A percentile compares a stretch with the other conserved stretches of the same genome.
Evolutionary conservation across 1,140 invertebrate genomes (phyloP).

Genomic region (Diorhabda carinulata): DNA sequence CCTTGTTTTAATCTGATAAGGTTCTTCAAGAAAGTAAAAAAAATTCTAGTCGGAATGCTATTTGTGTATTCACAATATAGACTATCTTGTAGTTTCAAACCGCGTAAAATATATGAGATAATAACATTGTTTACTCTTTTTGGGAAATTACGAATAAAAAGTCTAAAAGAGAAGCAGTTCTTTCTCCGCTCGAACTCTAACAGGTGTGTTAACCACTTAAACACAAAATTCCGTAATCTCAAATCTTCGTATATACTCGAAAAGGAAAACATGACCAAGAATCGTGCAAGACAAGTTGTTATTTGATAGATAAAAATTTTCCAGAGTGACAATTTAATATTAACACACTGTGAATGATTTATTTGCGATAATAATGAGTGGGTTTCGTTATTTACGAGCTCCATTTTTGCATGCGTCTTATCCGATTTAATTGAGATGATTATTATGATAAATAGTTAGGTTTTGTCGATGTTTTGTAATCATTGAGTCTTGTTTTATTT

Average conservation of each 20-base stretch:
- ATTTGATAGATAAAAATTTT: constrained; percentile 18
- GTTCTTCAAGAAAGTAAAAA: too few relatives aligned
- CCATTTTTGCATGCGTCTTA: constrained; percentile 31
- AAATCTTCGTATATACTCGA: neutral
- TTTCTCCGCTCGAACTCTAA: neutral
- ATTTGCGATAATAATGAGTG: constrained; percentile 29
- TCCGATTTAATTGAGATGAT: constrained; percentile 36
- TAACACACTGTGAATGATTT: constrained; percentile 33
- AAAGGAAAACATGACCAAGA: constrained; percentile 5
- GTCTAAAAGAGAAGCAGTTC: neutral
- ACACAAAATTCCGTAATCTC: constrained; percentile 8
- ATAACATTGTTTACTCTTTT: too few relatives aligned
- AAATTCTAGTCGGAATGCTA: too few relatives aligned
- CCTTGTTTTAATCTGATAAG: too few relatives aligned
- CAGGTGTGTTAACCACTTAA: constrained; percentile 9
- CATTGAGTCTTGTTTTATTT: too few relatives aligned
- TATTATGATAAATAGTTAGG: constrained; percentile 21
- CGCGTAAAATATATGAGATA: too few relatives aligned
- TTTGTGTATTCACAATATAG: too few relatives aligned
- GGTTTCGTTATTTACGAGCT: constrained; percentile 32
- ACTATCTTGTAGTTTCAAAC: too few relatives aligned
- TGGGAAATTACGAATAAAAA: too few relatives aligned
- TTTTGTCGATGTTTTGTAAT: too few relatives aligned
- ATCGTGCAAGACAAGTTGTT: constrained; percentile 12
- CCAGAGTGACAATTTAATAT: constrained; percentile 36